Base-by-base conservation (phyloP, 2,888 invertebrate species). In the Terebella lapidaria region DNA sequence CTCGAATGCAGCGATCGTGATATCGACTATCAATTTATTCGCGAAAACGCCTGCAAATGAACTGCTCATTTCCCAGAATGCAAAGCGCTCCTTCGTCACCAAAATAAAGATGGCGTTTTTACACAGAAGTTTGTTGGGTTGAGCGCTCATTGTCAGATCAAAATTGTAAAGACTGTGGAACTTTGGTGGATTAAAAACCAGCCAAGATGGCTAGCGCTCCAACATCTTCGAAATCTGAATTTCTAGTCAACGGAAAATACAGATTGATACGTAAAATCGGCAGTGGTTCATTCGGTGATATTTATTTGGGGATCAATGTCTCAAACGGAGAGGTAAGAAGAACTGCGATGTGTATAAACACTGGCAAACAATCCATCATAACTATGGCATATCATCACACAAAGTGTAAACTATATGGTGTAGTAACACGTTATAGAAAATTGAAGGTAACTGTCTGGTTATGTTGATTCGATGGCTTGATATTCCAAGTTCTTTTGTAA, bases 271-370 rank as follows among this genome's bases (percentile, higher is more conserved):
- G 79, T 59, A 80, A 79, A 67, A 79, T 80, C 57, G 79, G 79
- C 56, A 78, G 78, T 70, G 79, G 79, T 30, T 79, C 79, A 2
- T 80, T 80, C 67, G 80, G 80, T 42, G 80, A 80, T 65, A 80
- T 80, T 61, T 80, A 79, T 65, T 68, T 80, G 51, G 76, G 78
- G 26, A 76, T 79, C 56, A 78, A 78, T 66, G 72, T 75, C 51
- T 67, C 74, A 18, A 77, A 74, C 68, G 79, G 78, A 58, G 78
- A 79, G 73, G 78, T 78, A 62, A 60, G 74, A 64, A 15, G 1
- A 35, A n/a, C n/a, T n/a, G n/a, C n/a, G n/a, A n/a, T n/a, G n/a
- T n/a, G n/a, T n/a, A n/a, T n/a, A n/a, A n/a, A n/a, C n/a, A 18
- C 22, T 20, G 15, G 22, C 26, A 15, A 20, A 2, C 18, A 18